Base-by-base conservation (phyloP, 2,888 invertebrate genomes). In the Erebia epiphron region DNA sequence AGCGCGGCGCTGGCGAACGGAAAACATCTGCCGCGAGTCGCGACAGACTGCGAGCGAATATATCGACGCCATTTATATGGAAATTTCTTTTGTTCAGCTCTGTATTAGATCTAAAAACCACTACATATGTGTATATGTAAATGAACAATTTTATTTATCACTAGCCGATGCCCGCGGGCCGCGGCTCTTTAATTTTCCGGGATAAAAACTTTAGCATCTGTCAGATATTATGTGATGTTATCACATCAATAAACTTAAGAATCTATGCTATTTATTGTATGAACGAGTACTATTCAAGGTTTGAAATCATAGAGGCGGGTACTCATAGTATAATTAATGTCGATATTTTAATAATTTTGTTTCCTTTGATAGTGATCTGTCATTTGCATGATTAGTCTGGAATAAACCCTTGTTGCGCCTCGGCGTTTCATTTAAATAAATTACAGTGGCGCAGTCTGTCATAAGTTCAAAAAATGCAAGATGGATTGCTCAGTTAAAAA, bases 11-110 rank as follows among this genome's bases (percentile, higher is more conserved):
- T 43, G 66, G 43, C 54, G 57, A 73, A 56, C 70, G 64, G 49
- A 41, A 68, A 57, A 73, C 56, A 73, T 73, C 64, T 68, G 70
- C 64, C 60, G 54, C 67, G 72, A 70, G 70, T 60, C 60, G 54
- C 67, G 72, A 70, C 61, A 52, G 54, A 11, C 56, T 16, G 54
- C 10, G 43, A 21, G 35, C 18, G 43, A 56, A 57, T 66, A 65
- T 65, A 65, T 65, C 35, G 65, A 54, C 14, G 52, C 41, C 41
- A 65, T 65, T 65, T 65, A 65, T 65, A 65, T 65, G 65, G 54
- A 65, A 65, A 65, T 65, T 43, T 41, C 35, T 65, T 26, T 63
- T 63, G 63, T 63, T 63, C 50, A 61, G 5, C 9, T 18, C 61
- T 46, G 46, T 61, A 43, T 61, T 46, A 21, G 46, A 11, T 46